These are phyloP conservation scores for Cuniculus paca DNA, from an alignment of 2,797 vertebrate genomes.

Conservation along the genomic window DNA sequence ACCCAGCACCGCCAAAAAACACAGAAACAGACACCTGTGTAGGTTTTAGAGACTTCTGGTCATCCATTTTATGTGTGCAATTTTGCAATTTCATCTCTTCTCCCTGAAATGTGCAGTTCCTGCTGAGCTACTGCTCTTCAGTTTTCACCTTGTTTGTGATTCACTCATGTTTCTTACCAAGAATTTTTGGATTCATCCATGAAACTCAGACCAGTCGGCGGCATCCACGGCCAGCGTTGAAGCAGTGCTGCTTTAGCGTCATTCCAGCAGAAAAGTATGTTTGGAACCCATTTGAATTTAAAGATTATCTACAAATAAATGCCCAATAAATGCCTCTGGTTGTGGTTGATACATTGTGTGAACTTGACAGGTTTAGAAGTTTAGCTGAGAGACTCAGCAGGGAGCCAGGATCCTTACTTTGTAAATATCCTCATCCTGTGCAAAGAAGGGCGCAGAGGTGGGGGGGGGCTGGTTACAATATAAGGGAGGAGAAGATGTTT, in stretches of 20 bases:
- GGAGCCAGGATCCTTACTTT: no score
- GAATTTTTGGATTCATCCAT: slow-evolving; percentile 50
- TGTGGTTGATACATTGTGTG: no score
- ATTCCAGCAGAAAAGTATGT: slow-evolving; percentile 55
- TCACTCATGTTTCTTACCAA: slow-evolving; percentile 46
- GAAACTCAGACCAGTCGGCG: slow-evolving; percentile 50
- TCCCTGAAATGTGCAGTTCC: neutral
- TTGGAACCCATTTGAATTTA: slow-evolving; percentile 47
- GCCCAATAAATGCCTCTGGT: neutral
- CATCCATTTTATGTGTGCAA: neutral
- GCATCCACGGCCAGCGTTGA: neutral
- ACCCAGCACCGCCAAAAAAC: neutral
- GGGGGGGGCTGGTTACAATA: no score
- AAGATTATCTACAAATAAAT: slow-evolving; percentile 39
- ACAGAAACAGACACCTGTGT: no score
- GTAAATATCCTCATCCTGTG: no score
- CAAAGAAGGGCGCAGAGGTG: no score
- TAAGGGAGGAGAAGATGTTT: no score
- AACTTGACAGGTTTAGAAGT: no score
- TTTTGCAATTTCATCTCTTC: neutral
- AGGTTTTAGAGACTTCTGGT: neutral
- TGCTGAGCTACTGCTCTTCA: slow-evolving; percentile 29
- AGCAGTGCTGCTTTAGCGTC: slow-evolving; percentile 1
- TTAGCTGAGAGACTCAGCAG: no score
- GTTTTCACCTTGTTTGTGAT: slow-evolving; percentile 65